These are phyloP conservation scores for Sebastes elongatus DNA, from an alignment of 2,797 vertebrate species.

Conservation along the genomic window DNA sequence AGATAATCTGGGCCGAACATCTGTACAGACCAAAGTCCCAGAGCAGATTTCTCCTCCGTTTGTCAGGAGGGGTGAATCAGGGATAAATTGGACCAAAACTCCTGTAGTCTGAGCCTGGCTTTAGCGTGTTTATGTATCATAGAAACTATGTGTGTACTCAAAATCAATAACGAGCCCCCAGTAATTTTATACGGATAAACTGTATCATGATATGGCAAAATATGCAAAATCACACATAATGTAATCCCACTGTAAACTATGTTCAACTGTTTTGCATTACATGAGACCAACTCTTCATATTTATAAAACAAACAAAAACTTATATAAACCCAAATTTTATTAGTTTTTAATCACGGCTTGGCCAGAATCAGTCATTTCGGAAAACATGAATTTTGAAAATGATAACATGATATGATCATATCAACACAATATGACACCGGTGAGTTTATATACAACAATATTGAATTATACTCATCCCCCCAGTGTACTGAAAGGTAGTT, in stretches of 20 bases:
- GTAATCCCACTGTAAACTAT: not conserved
- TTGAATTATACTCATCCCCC: not conserved
- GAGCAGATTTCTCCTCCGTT: not conserved
- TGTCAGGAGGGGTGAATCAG: not conserved
- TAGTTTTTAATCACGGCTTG: not conserved
- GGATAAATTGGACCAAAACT: not conserved
- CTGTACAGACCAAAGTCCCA: not conserved
- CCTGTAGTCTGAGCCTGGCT: too few relatives aligned
- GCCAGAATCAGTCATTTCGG: not conserved
- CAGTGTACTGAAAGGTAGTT: not conserved
- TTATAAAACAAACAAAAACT: not conserved
- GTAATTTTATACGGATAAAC: not conserved
- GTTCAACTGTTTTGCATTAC: not conserved
- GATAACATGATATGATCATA: not conserved
- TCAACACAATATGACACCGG: not conserved
- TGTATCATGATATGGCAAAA: not conserved
- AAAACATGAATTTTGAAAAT: not conserved
- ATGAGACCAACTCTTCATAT: not conserved
- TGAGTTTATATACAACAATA: not conserved
- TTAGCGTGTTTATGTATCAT: too few relatives aligned
- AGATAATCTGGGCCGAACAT: not conserved
- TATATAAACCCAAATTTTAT: not conserved
- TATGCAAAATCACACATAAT: not conserved
- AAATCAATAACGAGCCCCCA: not conserved
- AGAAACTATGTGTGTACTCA: not conserved